Percentiles rank a stretch among this genome's conserved stretches.
These are phyloP conservation scores for Polyommatus icarus DNA, from an alignment of 2,888 invertebrate species.

Conservation along the genomic window DNA sequence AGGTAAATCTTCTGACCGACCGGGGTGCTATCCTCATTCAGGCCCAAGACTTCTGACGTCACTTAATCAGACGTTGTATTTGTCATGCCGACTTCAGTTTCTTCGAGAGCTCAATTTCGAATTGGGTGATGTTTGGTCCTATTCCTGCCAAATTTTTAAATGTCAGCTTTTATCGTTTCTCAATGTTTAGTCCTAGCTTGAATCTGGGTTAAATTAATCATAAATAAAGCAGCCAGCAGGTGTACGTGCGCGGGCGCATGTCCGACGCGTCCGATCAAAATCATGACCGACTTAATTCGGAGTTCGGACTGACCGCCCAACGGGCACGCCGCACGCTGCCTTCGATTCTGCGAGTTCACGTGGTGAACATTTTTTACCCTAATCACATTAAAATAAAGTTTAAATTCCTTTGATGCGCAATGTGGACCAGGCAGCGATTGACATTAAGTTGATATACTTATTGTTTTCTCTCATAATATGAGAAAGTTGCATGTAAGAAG, in stretches of 20 bases:
- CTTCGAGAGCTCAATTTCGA: no score
- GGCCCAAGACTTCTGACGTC: no score
- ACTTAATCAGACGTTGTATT: no score
- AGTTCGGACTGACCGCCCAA: slow-evolving; percentile 53
- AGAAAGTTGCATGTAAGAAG: background rate
- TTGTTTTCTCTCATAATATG: background rate
- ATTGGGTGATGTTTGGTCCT: no score
- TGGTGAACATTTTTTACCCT: slow-evolving; percentile 40
- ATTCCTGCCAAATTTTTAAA: no score
- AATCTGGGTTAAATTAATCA: background rate
- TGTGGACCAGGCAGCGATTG: background rate
- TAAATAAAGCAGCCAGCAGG: slow-evolving; percentile 32
- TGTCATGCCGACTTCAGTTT: no score
- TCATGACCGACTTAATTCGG: slow-evolving; percentile 59
- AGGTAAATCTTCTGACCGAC: no score
- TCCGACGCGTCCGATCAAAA: slow-evolving; percentile 44
- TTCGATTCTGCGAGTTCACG: slow-evolving; percentile 54
- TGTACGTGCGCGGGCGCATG: slow-evolving; percentile 48
- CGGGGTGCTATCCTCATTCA: no score
- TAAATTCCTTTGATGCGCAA: slow-evolving; percentile 13
- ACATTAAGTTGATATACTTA: slow-evolving; percentile 26
- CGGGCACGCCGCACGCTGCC: slow-evolving; percentile 51
- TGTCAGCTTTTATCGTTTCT: background rate
- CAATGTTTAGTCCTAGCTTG: background rate
- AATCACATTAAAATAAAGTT: background rate